These are phyloP conservation scores for Leptogaster cylindrica DNA, from an alignment of 2,888 invertebrate species.

Conservation along the genomic window DNA sequence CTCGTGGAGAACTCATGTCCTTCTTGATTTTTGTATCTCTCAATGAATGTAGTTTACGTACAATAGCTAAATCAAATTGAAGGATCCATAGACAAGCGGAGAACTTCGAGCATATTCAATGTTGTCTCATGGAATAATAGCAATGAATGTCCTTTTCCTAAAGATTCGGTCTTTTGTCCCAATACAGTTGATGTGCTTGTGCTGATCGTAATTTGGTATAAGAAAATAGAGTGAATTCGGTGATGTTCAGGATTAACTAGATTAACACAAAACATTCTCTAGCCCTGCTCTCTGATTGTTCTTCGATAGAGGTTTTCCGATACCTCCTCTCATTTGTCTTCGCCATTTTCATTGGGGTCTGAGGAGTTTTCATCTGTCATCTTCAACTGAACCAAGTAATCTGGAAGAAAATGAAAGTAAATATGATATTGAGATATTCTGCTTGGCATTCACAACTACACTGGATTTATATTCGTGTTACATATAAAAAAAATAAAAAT, in stretches of 20 bases:
- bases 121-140: neutral
- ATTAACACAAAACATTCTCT: too few relatives aligned
- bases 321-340: too few relatives aligned
- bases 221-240: too few relatives aligned
- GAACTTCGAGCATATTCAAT: too few relatives aligned
- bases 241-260: too few relatives aligned
- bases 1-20: slow-evolving; percentile 47
- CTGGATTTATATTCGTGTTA: slow-evolving; percentile 4
- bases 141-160: neutral
- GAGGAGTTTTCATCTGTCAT: slow-evolving; percentile 2
- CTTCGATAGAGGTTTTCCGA: too few relatives aligned
- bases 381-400: slow-evolving; percentile 11
- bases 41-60: slow-evolving; percentile 3
- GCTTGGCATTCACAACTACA: slow-evolving; percentile 25
- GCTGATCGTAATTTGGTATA: slow-evolving; percentile 18
- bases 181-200: slow-evolving; percentile 19
- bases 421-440: slow-evolving; percentile 27
- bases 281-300: too few relatives aligned
- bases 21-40: slow-evolving; percentile 36
- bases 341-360: too few relatives aligned
- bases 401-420: slow-evolving; percentile 29
- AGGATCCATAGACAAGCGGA: too few relatives aligned
- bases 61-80: neutral
- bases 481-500: neutral
- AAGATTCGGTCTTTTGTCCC: slow-evolving; percentile 1